Percentiles rank a stretch among this genome's conserved stretches.
Conservation (phyloP, 2,888 invertebrate genomes). For the Cistogaster globosa region DNA sequence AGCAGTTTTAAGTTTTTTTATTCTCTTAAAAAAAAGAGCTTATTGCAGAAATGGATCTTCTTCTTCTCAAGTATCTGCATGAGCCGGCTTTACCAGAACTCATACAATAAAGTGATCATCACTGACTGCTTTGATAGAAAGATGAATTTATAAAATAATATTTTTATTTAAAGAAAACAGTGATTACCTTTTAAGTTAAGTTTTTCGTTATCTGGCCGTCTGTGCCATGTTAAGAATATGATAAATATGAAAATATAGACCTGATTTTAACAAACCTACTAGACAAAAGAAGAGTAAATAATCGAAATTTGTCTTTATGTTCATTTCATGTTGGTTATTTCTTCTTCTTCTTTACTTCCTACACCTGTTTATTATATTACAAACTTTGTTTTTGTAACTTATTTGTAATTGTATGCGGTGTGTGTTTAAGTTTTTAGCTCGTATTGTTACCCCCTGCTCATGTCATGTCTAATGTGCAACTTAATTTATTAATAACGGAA, state of each 20-base stretch:
- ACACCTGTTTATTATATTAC: conserved; percentile 1
- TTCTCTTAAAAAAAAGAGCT: too few relatives aligned
- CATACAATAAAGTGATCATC: too few relatives aligned
- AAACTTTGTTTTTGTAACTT: conserved; percentile 26
- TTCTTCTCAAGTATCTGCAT: too few relatives aligned
- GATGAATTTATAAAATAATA: too few relatives aligned
- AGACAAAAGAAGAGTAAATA: conserved; percentile 19
- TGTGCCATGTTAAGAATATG: conserved; percentile 10
- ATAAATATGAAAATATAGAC: conserved; percentile 37
- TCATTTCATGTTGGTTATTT: conserved; percentile 15
- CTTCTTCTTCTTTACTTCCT: background rate
- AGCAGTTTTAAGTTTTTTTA: too few relatives aligned
- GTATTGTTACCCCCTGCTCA: background rate
- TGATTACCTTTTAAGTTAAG: too few relatives aligned
- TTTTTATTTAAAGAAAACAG: too few relatives aligned
- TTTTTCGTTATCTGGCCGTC: background rate
- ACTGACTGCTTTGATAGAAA: too few relatives aligned
- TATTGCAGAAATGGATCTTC: too few relatives aligned
- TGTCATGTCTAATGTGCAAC: conserved; percentile 39
- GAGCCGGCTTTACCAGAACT: too few relatives aligned
- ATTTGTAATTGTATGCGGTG: background rate
- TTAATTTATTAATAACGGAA: conserved; percentile 70
- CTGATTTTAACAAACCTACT: background rate
- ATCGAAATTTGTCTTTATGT: conserved; percentile 50
- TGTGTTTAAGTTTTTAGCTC: conserved; percentile 11